phyloP scores from a whole-genome alignment of 1,140 invertebrate species.

The Penaeus chinensis region DNA sequence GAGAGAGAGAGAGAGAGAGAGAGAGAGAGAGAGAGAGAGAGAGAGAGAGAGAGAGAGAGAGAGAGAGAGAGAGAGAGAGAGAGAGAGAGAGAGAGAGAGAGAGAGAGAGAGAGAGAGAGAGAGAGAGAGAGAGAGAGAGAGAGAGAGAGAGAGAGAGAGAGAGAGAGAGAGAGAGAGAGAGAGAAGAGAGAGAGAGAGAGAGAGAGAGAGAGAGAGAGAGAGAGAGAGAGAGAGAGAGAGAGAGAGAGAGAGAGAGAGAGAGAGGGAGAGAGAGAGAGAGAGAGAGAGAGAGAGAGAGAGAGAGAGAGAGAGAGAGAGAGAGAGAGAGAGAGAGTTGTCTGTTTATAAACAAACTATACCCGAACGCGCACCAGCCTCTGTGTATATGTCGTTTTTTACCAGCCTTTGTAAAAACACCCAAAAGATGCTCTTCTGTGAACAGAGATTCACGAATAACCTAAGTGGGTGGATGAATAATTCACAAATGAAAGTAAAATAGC shows the following conservation, averaged over 20 bases:
- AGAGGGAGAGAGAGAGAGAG: neutral
- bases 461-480: too few relatives aligned
- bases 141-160: neutral
- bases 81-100: neutral
- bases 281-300: neutral
- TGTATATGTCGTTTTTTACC: too few relatives aligned
- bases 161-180: constrained; percentile 29
- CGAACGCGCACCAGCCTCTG: too few relatives aligned
- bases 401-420: too few relatives aligned
- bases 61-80: neutral
- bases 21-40: neutral
- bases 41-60: too few relatives aligned
- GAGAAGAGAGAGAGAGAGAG: constrained; percentile 18
- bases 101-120: neutral
- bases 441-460: too few relatives aligned
- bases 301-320: neutral
- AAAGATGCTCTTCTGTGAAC: too few relatives aligned
- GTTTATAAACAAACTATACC: too few relatives aligned
- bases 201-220: neutral
- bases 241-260: constrained; percentile 26
- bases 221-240: neutral
- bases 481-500: too few relatives aligned
- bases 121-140: neutral
- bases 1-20: neutral
- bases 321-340: neutral